These are phyloP conservation scores for Uropetala carovei DNA, from an alignment of 2,888 invertebrate species.

Conservation along the genomic window DNA sequence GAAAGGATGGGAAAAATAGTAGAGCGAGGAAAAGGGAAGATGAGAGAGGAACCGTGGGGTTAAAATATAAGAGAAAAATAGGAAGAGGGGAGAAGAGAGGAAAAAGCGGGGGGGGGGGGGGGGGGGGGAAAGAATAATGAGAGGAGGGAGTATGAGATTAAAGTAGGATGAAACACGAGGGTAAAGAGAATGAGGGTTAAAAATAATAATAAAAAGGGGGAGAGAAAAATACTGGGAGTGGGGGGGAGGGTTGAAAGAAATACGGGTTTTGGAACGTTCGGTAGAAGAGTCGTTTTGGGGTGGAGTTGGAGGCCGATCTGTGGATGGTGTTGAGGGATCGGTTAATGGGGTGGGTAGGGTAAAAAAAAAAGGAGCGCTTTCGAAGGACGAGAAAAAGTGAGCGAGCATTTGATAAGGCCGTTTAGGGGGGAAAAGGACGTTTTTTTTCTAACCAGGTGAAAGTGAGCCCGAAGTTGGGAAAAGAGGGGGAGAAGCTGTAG, in stretches of 20 bases:
- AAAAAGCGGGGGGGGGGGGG: not conserved
- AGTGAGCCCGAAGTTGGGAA: not conserved
- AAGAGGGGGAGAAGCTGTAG: not conserved
- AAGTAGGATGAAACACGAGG: not conserved
- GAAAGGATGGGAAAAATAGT: conserved; percentile 24
- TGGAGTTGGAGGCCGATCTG: not conserved
- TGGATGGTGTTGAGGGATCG: not conserved
- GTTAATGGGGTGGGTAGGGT: not conserved
- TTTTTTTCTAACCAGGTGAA: not conserved
- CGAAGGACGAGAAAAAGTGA: not conserved
- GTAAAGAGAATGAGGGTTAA: not conserved
- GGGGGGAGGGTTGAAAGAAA: not conserved
- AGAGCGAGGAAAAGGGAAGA: not conserved
- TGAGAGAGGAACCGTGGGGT: not conserved
- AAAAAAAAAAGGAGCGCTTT: not conserved
- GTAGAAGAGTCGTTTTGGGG: not conserved
- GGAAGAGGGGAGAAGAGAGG: not conserved
- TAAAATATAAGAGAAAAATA: not conserved
- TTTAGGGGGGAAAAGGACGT: not conserved
- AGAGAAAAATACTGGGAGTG: not conserved
- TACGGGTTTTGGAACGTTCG: not conserved
- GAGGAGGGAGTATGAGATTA: not conserved
- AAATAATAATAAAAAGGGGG: not conserved
- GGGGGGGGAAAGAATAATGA: too few relatives aligned
- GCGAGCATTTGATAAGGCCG: too few relatives aligned